Conservation (phyloP, 2,888 invertebrate genomes). For the Ichneumon xanthorius region DNA sequence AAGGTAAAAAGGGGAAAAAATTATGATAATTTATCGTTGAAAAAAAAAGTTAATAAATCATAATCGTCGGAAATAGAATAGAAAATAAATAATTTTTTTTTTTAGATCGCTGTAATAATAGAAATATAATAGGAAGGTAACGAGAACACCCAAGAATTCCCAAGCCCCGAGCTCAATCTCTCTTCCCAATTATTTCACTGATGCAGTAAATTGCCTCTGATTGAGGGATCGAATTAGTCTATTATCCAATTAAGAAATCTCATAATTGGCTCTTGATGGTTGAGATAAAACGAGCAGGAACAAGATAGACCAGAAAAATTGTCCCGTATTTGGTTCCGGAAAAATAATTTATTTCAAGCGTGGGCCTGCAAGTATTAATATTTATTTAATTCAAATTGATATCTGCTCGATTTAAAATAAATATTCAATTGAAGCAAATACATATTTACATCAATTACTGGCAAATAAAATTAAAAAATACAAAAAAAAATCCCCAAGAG, state of each 20-base stretch:
- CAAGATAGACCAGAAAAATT: not conserved
- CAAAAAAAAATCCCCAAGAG: no score
- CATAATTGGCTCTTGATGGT: slow-evolving; percentile 35
- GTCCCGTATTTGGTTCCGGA: not conserved
- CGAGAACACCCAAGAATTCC: slow-evolving; percentile 8
- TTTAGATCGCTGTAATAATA: slow-evolving; percentile 3
- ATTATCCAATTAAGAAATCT: slow-evolving; percentile 40
- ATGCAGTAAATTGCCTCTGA: slow-evolving; percentile 42
- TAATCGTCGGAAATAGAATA: no score
- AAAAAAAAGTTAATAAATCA: not conserved
- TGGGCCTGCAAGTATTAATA: no score
- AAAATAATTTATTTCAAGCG: not conserved
- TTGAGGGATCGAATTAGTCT: slow-evolving; percentile 53
- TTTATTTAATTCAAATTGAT: no score
- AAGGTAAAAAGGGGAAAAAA: not conserved
- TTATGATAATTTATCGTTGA: slow-evolving; percentile 24
- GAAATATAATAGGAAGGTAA: not conserved
- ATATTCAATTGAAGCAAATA: no score
- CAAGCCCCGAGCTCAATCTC: slow-evolving; percentile 27
- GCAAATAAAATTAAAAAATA: no score
- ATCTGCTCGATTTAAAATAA: no score
- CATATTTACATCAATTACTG: no score
- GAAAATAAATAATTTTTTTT: slow-evolving; percentile 15
- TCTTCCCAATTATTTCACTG: slow-evolving; percentile 35
- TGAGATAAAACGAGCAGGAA: slow-evolving; percentile 25